Evolutionary conservation across 1,140 invertebrate species (phyloP), one percentile per base, ranked within the genome.

Genomic region (Drosophila serrata): DNA sequence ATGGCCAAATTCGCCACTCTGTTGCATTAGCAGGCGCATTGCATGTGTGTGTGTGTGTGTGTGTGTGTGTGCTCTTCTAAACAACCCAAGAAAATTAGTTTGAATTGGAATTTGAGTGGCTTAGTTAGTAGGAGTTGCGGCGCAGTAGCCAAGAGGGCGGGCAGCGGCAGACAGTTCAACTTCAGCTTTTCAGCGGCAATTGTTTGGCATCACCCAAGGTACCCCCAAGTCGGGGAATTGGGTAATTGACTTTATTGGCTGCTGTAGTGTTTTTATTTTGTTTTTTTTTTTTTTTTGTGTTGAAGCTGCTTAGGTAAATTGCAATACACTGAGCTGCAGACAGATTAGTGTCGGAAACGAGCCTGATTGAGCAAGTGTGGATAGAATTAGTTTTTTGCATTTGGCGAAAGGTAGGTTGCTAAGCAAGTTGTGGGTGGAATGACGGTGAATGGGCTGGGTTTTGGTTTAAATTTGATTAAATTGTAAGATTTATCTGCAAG

Each of bases 101-200:
- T 61, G 53, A 72, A 51, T 67, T 65, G 77, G 82, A 90, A 90
- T 90, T 79, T 79, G 62, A 81, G 73, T 79, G 64, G 79, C n/a
- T 51, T 19, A 31, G 49, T 51, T 35, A 37, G 51, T 55, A 8
- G 33, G 11, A 4, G n/a, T 11, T 5, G 31, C 49, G 51, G 58
- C 58, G 64, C 70, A 86, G 82, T 79, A 81, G 82, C 48, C 53
- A 49, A 79, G 65, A 63, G 57, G 65, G 74, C 53, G 45, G 61
- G 17, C 45, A 17, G 49, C 13, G 49, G 42, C 57, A 72, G 79
- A 37, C 70, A 75, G 79, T 86, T 85, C 74, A 81, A 81, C 79
- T 76, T 84, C 73, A 75, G 60, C 77, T 85, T 53, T 69, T 70
- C 72, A 90, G 79, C 76, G 72, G 67, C 85, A 90, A 88, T 88